phyloP scores from a whole-genome alignment of 2,888 invertebrate species.

The Scelioninae gen. 2 region DNA sequence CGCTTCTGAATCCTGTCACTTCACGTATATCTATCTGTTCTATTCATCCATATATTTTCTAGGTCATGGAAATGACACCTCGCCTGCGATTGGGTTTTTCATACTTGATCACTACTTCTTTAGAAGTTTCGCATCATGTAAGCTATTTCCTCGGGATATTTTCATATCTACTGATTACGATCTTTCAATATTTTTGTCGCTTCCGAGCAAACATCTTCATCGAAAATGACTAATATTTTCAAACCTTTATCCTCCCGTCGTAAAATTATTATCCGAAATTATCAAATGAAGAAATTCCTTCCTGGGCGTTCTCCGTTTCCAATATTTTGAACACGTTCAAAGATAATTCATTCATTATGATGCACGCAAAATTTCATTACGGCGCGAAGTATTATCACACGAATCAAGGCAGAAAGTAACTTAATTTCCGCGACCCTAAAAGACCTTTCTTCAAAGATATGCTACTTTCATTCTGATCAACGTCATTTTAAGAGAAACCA shows the following conservation, averaged over 20 bases:
- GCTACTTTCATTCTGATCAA: too few species aligned
- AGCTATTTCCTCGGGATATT: slow-evolving; percentile 42
- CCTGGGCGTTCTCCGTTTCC: slow-evolving; percentile 2
- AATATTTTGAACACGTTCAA: too few species aligned
- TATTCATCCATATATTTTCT: slow-evolving; percentile 46
- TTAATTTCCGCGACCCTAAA: too few species aligned
- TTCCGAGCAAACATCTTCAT: slow-evolving; percentile 24
- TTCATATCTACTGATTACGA: slow-evolving; percentile 45
- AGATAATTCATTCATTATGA: too few species aligned
- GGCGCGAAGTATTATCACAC: too few species aligned
- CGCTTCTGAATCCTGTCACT: slow-evolving; percentile 17
- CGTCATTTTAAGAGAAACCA: too few species aligned
- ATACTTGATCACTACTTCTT: slow-evolving; percentile 43
- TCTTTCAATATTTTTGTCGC: slow-evolving; percentile 50
- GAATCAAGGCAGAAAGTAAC: too few species aligned
- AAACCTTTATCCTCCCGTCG: slow-evolving; percentile 13
- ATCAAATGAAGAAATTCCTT: slow-evolving; percentile 25
- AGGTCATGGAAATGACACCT: slow-evolving; percentile 47
- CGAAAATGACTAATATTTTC: slow-evolving; percentile 34
- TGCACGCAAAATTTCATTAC: too few species aligned
- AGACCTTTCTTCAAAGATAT: too few species aligned
- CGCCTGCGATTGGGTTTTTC: slow-evolving; percentile 18
- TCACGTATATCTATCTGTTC: slow-evolving; percentile 26
- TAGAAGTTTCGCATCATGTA: slow-evolving; percentile 39
- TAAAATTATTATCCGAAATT: slow-evolving; percentile 12